Conservation (phyloP, 2,797 vertebrate genomes). For the Odontamblyopus lacepedii region DNA sequence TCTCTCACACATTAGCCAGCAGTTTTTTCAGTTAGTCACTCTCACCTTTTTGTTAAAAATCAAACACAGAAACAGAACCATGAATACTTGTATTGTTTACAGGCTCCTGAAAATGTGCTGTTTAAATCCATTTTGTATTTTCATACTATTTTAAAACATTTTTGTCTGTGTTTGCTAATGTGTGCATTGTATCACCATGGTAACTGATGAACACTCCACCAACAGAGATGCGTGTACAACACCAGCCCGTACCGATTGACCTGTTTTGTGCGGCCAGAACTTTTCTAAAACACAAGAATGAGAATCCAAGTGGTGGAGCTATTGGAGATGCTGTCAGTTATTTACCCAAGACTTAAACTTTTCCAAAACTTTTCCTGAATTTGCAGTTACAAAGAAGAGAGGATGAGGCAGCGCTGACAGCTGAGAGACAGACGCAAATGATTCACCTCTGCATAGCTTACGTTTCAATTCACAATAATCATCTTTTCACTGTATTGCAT, state of each 20-base stretch:
- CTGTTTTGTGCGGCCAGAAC: neutral
- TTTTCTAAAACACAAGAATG: neutral
- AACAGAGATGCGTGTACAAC: too few species aligned
- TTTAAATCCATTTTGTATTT: too few species aligned
- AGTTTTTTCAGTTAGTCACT: too few species aligned
- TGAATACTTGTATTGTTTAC: too few species aligned
- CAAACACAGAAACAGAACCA: too few species aligned
- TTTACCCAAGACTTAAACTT: constrained; percentile 7
- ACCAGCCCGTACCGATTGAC: neutral
- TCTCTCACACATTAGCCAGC: too few species aligned
- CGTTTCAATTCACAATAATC: neutral
- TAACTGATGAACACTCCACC: too few species aligned
- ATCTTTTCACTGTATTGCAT: neutral
- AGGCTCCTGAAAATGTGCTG: too few species aligned
- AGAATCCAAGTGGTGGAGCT: neutral
- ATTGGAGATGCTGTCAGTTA: constrained; percentile 1
- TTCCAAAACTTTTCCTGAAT: neutral
- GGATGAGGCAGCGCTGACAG: neutral
- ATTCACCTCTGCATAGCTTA: neutral
- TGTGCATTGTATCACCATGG: too few species aligned
- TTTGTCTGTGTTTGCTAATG: too few species aligned
- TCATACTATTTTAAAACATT: too few species aligned
- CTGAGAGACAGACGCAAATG: neutral
- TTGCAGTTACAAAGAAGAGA: neutral
- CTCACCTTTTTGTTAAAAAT: too few species aligned